These are phyloP conservation scores for Phycodurus eques DNA, from an alignment of 2,113 vertebrate species.

Conservation along the genomic window DNA sequence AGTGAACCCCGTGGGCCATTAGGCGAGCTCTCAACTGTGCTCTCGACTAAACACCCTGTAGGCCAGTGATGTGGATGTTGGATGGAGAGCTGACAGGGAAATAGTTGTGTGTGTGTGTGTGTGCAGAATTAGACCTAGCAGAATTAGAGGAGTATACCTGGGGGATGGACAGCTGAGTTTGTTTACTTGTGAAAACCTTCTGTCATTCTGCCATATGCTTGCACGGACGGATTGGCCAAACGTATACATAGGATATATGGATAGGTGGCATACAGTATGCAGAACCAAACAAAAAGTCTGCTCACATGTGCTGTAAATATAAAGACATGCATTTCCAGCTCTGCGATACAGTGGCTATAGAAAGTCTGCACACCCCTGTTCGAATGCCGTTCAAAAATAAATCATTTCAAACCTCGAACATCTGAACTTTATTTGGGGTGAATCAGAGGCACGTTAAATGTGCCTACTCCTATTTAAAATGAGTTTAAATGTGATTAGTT, in stretches of 20 bases:
- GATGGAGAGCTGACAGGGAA: conserved; percentile 45
- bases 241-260: not conserved
- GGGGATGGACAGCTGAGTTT: conserved; percentile 62
- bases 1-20: conserved; percentile 34
- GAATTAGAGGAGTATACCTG: conserved; percentile 46
- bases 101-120: conserved; percentile 28
- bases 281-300: too few species aligned
- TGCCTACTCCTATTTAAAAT: too few species aligned
- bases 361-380: not conserved
- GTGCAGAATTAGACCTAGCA: conserved; percentile 63
- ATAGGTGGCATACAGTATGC: not conserved
- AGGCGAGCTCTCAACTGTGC: conserved; percentile 25
- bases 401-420: not conserved
- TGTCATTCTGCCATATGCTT: conserved; percentile 62
- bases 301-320: not conserved
- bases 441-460: not conserved
- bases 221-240: conserved; percentile 49
- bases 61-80: conserved; percentile 49
- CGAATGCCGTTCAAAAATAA: not conserved
- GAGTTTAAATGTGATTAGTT: too few species aligned
- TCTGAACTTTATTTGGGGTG: not conserved
- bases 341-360: not conserved
- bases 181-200: conserved; percentile 56
- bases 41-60: conserved; percentile 39
- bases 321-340: conserved; percentile 18